Percentiles rank a stretch among this genome's conserved stretches.
These are phyloP conservation scores for Grapholita molesta DNA, from an alignment of 1,140 invertebrate species.

Conservation along the genomic window DNA sequence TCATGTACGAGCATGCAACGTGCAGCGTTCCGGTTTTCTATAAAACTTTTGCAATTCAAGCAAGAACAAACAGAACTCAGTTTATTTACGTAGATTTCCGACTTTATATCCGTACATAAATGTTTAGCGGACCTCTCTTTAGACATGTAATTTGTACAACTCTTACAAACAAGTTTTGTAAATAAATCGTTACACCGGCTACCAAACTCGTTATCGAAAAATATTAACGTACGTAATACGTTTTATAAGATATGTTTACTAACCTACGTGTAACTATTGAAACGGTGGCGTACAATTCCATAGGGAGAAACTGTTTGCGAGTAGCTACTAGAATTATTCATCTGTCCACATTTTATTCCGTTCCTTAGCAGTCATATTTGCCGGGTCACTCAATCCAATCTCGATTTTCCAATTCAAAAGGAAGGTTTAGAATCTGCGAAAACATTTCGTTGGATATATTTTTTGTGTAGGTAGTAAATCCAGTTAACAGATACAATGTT, in stretches of 20 bases:
- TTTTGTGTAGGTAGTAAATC: neutral
- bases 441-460: neutral
- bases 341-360: neutral
- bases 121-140: neutral
- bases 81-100: conserved; percentile 8
- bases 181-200: neutral
- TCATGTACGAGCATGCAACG: neutral
- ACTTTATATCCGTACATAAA: neutral
- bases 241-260: neutral
- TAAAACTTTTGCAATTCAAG: conserved; percentile 5
- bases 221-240: neutral
- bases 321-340: neutral
- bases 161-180: neutral
- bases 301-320: no score
- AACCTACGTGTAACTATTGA: neutral
- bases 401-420: neutral
- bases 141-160: neutral
- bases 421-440: neutral
- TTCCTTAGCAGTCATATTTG: neutral
- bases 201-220: neutral
- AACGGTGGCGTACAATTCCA: neutral
- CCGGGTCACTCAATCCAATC: neutral
- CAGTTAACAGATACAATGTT: neutral
- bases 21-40: conserved; percentile 4
- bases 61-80: conserved; percentile 16